phyloP scores from a whole-genome alignment of 1,140 invertebrate species.

The Apolygus lucorum region DNA sequence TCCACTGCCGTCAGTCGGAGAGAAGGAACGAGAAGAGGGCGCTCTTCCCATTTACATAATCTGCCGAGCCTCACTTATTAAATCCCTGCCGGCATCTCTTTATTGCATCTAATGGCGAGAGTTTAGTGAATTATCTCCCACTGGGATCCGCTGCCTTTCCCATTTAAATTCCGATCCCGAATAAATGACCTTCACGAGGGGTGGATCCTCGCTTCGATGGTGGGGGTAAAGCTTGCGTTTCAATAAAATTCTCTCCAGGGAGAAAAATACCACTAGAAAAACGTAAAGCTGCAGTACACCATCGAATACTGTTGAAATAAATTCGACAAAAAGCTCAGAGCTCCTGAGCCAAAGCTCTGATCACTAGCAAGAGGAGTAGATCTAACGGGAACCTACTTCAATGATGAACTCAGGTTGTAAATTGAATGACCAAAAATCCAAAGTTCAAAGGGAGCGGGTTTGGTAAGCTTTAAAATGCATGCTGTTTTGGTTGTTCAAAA shows the following conservation, averaged over 20 bases:
- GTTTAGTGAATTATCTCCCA: not conserved
- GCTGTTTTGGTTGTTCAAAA: too few species aligned
- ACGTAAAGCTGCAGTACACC: too few species aligned
- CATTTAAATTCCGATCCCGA: conserved; percentile 1
- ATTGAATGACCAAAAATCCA: too few species aligned
- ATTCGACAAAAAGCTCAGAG: too few species aligned
- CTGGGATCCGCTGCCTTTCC: not conserved
- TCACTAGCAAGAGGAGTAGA: too few species aligned
- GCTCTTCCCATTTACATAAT: not conserved
- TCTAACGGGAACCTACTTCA: too few species aligned
- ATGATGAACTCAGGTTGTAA: too few species aligned
- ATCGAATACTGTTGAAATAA: too few species aligned
- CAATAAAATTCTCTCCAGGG: not conserved
- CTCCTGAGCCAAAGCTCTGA: too few species aligned
- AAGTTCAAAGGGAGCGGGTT: too few species aligned
- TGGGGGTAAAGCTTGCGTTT: not conserved
- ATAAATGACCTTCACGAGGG: not conserved
- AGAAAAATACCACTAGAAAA: too few species aligned
- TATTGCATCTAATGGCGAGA: not conserved
- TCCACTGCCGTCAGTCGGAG: not conserved
- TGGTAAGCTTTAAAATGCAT: too few species aligned
- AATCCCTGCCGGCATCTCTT: not conserved
- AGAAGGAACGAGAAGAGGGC: not conserved
- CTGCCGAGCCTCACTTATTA: not conserved
- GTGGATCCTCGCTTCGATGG: not conserved